Conservation (phyloP, 2,888 invertebrate genomes). For the Orchesellides sinensis region DNA sequence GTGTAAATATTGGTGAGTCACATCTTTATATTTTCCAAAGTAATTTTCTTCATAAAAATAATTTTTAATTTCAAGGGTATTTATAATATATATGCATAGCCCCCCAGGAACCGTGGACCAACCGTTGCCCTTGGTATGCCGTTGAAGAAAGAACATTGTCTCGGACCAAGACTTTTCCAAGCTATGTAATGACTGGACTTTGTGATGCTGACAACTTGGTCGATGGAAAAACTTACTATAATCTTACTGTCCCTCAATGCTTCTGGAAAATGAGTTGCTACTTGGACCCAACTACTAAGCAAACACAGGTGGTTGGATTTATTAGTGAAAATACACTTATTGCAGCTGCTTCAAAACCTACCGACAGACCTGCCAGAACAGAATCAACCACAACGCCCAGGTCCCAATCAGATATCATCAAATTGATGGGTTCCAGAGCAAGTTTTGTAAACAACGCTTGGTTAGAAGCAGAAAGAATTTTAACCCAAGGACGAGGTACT, state of each 20-base stretch:
- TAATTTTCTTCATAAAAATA: neutral
- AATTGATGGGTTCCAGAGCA: conserved; percentile 21
- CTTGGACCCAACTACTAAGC: conserved; percentile 40
- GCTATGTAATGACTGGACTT: conserved; percentile 63
- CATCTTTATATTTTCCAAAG: no score
- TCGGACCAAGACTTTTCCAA: conserved; percentile 15
- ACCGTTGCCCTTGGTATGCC: conserved; percentile 65
- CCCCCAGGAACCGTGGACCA: conserved; percentile 69
- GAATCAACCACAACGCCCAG: conserved; percentile 37
- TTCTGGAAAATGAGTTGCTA: conserved; percentile 70
- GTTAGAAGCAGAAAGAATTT: conserved; percentile 40
- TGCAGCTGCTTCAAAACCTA: neutral
- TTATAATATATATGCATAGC: no score
- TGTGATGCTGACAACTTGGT: conserved; percentile 54
- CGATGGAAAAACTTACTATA: conserved; percentile 62
- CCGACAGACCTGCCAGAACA: conserved; percentile 13
- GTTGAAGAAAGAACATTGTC: conserved; percentile 57
- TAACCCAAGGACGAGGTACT: conserved; percentile 21
- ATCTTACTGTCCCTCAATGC: conserved; percentile 56
- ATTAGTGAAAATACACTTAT: conserved; percentile 61
- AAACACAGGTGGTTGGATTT: conserved; percentile 63
- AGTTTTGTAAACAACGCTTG: conserved; percentile 29
- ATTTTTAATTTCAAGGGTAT: neutral
- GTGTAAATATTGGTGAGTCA: conserved; percentile 65
- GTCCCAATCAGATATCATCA: conserved; percentile 56